Conservation (phyloP, 2,888 invertebrate genomes). For the Caenorhabditis parvicauda region DNA sequence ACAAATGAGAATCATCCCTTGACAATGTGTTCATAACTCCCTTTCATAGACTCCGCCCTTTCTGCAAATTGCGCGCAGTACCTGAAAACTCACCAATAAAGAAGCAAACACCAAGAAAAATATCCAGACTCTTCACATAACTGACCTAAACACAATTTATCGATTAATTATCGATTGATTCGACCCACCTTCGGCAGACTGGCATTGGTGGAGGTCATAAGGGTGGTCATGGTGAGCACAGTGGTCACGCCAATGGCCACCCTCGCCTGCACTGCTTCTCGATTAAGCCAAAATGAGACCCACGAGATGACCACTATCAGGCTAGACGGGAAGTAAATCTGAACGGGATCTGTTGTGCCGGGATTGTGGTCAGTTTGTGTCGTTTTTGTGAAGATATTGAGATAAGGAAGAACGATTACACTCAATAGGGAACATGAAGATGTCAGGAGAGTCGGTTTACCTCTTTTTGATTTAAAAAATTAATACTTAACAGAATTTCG, state of each 20-base stretch:
- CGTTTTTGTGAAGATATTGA: too few species aligned
- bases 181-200: slow-evolving; percentile 62
- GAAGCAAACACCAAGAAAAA: slow-evolving; percentile 64
- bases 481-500: too few species aligned
- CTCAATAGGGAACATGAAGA: too few species aligned
- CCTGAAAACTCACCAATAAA: slow-evolving; percentile 57
- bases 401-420: too few species aligned
- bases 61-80: background rate
- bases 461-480: too few species aligned
- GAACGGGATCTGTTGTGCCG: too few species aligned
- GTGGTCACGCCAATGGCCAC: slow-evolving; percentile 64
- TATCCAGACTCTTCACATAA: slow-evolving; percentile 64
- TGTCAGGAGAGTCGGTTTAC: too few species aligned
- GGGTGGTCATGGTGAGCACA: slow-evolving; percentile 64
- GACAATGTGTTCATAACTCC: too few species aligned
- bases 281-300: slow-evolving; percentile 63
- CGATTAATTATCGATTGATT: background rate
- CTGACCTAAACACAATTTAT: slow-evolving; percentile 33
- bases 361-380: too few species aligned
- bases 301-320: slow-evolving; percentile 63
- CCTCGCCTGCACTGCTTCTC: slow-evolving; percentile 64
- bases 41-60: background rate
- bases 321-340: slow-evolving; percentile 63
- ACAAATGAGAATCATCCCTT: too few species aligned
- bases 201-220: slow-evolving; percentile 64